Evolutionary conservation across 2,888 invertebrate genomes (phyloP).

Genomic region (Lymantria dispar): DNA sequence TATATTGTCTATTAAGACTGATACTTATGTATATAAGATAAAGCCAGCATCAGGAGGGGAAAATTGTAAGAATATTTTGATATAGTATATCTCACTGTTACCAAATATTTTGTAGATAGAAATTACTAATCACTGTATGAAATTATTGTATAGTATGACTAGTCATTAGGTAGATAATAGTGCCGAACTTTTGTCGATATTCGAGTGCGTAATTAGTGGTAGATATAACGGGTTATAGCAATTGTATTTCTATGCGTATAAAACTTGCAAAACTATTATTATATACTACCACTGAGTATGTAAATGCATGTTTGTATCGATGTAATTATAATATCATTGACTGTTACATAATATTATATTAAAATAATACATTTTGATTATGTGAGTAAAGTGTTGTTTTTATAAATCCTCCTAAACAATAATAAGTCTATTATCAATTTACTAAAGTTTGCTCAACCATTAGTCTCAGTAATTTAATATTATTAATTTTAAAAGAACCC

Average conservation of each 20-base stretch:
- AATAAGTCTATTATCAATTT: constrained; percentile 14
- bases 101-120: constrained; percentile 79
- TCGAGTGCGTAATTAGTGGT: constrained; percentile 43
- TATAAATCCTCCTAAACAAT: constrained; percentile 18
- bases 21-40: constrained; percentile 62
- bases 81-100: constrained; percentile 80
- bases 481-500: constrained; percentile 34
- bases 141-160: constrained; percentile 71
- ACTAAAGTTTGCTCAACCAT: constrained; percentile 33
- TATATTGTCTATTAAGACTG: constrained; percentile 73
- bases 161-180: constrained; percentile 74
- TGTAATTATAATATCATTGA: constrained; percentile 55
- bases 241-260: constrained; percentile 10
- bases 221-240: constrained; percentile 21
- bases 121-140: constrained; percentile 54
- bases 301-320: constrained; percentile 36
- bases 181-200: constrained; percentile 55
- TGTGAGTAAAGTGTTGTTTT: constrained; percentile 24
- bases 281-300: constrained; percentile 36
- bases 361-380: constrained; percentile 59
- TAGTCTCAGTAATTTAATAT: constrained; percentile 24
- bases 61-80: constrained; percentile 69
- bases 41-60: constrained; percentile 69
- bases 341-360: constrained; percentile 63
- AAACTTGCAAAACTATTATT: constrained; percentile 12